Evolutionary conservation across 2,797 vertebrate species (phyloP).

Genomic region (Thripadectes ignobilis): DNA sequence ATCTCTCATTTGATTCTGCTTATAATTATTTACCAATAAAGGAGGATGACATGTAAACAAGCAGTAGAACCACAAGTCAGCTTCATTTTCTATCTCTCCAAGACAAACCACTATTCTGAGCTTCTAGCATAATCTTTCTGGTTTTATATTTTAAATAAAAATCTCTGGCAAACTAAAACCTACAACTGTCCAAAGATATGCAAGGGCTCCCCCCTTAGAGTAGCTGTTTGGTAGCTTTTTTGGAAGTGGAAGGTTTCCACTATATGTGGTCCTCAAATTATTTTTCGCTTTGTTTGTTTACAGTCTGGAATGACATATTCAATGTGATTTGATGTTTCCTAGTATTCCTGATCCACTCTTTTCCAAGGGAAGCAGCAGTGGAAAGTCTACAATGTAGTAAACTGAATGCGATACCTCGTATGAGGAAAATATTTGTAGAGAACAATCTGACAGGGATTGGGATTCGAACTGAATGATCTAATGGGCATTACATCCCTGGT

Average conservation of each 20-base stretch:
- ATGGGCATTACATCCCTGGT: constrained; percentile 1
- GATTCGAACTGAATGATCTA: constrained; percentile 32
- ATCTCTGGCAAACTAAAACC: not conserved
- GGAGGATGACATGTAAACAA: constrained; percentile 33
- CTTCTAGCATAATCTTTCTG: not conserved
- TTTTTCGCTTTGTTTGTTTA: constrained; percentile 62
- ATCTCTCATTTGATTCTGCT: constrained; percentile 46
- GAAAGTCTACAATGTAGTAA: not conserved
- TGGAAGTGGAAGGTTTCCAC: constrained; percentile 43
- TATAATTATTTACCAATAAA: constrained; percentile 50
- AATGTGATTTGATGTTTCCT: constrained; percentile 65
- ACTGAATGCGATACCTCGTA: not conserved
- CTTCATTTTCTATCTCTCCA: not conserved
- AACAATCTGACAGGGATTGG: constrained; percentile 7
- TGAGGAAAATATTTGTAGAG: constrained; percentile 41
- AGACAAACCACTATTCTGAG: not conserved
- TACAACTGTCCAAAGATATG: not conserved
- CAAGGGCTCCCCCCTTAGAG: not conserved
- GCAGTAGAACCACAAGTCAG: constrained; percentile 12
- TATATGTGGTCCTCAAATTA: constrained; percentile 27
- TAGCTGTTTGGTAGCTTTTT: not conserved
- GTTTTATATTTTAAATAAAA: not conserved
- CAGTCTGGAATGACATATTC: constrained; percentile 40
- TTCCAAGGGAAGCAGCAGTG: constrained; percentile 52
- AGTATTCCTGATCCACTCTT: constrained; percentile 42